Evolutionary conservation across 2,888 invertebrate species (phyloP), one percentile per base, ranked within the genome.

Genomic region (Rotaria socialis): DNA sequence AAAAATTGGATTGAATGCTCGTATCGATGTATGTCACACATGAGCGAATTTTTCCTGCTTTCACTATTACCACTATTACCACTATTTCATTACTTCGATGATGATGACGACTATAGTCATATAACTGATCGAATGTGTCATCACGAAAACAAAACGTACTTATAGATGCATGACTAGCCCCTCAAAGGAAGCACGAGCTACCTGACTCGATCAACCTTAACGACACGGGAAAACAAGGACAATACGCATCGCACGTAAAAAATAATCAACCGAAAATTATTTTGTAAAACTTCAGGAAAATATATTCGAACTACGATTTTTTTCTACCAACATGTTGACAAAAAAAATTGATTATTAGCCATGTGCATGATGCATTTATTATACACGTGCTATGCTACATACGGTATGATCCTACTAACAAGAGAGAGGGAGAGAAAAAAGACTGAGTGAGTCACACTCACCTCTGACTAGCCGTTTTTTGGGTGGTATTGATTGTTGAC

Each of bases 401-500:
- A 5, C 16, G 6, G 3, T 35, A 7, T 67, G 67, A 35, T 67
- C 19, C 67, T 67, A 19, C 35, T 67, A 67, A 0, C 5, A 67
- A 0, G 67, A 35, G 35, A 35, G 67, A n/a, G 35, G 14, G 16
- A 35, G 10, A 58, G 22, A 58, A 58, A 11, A 16, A 6, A 35
- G 35, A 67, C 35, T 35, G 35, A 35, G 14, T 35, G 35, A 67
- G 67, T 67, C 35, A 41, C 35, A 67, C 67, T 67, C 67, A 67
- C 67, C 67, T 67, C 67, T 80, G 7, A 47, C 80, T 80, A 80
- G 47, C 24, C 80, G 80, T 80, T 80, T 80, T 80, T 80, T 80
- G 24, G 80, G 80, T 47, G 80, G 80, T 24, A 80, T 80, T n/a
- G 80, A 80, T 80, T 80, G 80, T 47, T 80, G 80, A 47, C 47